These are phyloP conservation scores for Trichacis sp. DNA, from an alignment of 2,888 invertebrate genomes.

Conservation along the genomic window DNA sequence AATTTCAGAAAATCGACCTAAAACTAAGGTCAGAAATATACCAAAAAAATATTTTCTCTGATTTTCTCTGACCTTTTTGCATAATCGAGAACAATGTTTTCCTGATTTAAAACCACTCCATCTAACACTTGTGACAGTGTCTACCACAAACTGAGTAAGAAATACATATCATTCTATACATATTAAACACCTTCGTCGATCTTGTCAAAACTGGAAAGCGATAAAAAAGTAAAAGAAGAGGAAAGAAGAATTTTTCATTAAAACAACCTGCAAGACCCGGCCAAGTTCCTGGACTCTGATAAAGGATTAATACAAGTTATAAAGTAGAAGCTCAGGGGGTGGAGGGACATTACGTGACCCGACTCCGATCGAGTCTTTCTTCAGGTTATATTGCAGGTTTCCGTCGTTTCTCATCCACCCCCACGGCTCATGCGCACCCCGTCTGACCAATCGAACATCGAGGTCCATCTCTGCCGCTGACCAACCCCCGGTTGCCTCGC, in stretches of 20 bases:
- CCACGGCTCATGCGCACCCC: conserved; percentile 66
- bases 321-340: conserved; percentile 68
- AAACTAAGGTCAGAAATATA: no score
- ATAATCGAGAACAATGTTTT: no score
- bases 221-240: conserved; percentile 2
- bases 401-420: conserved; percentile 67
- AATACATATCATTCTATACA: no score
- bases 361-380: conserved; percentile 69
- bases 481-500: conserved; percentile 63
- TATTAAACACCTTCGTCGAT: no score
- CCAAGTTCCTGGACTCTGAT: conserved; percentile 52
- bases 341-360: conserved; percentile 69
- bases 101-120: no score
- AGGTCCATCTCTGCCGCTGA: conserved; percentile 67
- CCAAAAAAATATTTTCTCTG: no score
- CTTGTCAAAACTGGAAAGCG: no score
- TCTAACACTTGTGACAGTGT: no score
- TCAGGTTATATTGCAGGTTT: conserved; percentile 68
- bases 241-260: conserved; percentile 62
- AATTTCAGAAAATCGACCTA: no score
- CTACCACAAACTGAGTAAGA: no score
- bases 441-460: conserved; percentile 69
- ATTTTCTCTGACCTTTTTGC: no score
- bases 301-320: conserved; percentile 70
- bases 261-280: conserved; percentile 49